A percentile compares a stretch with the other conserved stretches of the same genome.
Conservation (phyloP, 2,797 vertebrate genomes). For the Microhierax caerulescens region DNA sequence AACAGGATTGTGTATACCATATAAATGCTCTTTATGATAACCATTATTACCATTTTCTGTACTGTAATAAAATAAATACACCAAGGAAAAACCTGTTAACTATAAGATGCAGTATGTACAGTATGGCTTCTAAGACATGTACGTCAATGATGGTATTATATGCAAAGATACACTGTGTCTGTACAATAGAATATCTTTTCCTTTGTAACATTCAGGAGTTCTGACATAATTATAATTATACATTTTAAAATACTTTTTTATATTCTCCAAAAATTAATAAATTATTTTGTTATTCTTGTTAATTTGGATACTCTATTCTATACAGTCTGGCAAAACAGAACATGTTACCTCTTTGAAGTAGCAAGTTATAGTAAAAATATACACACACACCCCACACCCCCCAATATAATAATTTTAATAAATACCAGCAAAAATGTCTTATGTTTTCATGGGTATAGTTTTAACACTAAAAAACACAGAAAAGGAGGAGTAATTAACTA, state of each 20-base stretch:
- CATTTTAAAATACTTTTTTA: background rate
- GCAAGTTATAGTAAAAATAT: conserved; percentile 21
- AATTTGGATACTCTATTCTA: background rate
- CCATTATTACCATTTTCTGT: conserved; percentile 96
- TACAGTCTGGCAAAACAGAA: background rate
- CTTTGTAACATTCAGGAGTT: background rate
- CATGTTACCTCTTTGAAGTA: background rate
- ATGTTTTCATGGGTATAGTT: conserved; percentile 89
- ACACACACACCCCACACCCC: no score
- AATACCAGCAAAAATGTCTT: conserved; percentile 78
- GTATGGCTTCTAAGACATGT: conserved; percentile 53
- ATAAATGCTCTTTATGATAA: conserved; percentile 93
- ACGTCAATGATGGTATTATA: background rate
- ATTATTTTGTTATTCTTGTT: background rate
- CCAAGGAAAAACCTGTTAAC: conserved; percentile 66
- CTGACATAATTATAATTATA: background rate
- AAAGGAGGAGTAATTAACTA: conserved; percentile 68
- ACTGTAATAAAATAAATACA: conserved; percentile 90
- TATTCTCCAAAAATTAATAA: background rate
- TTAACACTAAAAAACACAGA: conserved; percentile 87
- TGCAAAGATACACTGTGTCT: background rate
- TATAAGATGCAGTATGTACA: conserved; percentile 29
- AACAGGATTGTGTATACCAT: conserved; percentile 89
- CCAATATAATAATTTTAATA: conserved; percentile 24
- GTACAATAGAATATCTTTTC: conserved; percentile 10